These are phyloP conservation scores for pig (Sus scrofa) DNA, from an alignment of 2,113 vertebrate genomes.

Conservation along the genomic window T2T-Sscrofa CM000822.6:30153001-30153500, in stretches of 20 bases:
- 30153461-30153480: constrained; percentile 63
- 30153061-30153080: neutral
- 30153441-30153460: neutral
- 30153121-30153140: neutral
- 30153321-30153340: neutral
- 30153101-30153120: neutral
- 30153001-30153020: neutral
- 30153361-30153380: neutral
- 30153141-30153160: neutral
- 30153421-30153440: neutral
- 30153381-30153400: neutral
- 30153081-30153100: neutral
- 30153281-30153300: neutral
- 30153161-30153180: neutral
- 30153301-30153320: neutral
- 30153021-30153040: neutral
- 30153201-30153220: neutral
- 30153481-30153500: constrained; percentile 67
- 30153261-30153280: neutral
- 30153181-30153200: neutral
- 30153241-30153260: neutral
- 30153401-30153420: neutral
- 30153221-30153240: neutral
- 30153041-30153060: neutral
- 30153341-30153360: neutral